phyloP scores from a whole-genome alignment of 2,888 invertebrate genomes.

The Hyles lineata region DNA sequence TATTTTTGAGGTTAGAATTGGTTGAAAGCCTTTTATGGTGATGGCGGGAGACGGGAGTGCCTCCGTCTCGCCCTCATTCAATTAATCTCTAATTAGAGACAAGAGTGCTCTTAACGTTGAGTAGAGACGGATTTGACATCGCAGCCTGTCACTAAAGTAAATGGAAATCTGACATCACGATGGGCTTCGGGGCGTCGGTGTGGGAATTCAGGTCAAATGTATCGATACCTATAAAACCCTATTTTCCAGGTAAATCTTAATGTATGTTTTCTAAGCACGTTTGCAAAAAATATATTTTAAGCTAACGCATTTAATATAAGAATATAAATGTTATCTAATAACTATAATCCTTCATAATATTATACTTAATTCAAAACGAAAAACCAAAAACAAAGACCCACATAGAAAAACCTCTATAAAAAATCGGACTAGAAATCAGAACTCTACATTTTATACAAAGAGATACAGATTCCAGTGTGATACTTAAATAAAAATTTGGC shows the following conservation, averaged over 20 bases:
- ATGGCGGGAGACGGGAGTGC: conserved; percentile 65
- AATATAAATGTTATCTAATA: too few species aligned
- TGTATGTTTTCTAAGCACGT: not conserved
- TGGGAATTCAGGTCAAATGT: conserved; percentile 67
- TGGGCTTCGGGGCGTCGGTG: conserved; percentile 56
- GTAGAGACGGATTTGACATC: conserved; percentile 76
- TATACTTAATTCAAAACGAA: too few species aligned
- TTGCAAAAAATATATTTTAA: too few species aligned
- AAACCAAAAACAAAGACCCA: too few species aligned
- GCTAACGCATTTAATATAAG: too few species aligned
- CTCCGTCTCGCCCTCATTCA: conserved; percentile 71
- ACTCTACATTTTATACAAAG: too few species aligned
- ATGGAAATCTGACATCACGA: conserved; percentile 76
- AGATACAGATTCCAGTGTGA: too few species aligned
- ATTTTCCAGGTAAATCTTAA: not conserved
- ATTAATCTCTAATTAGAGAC: conserved; percentile 81
- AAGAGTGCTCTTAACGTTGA: conserved; percentile 82
- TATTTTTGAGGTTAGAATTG: conserved; percentile 45
- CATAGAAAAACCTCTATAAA: too few species aligned
- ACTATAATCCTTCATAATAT: too few species aligned
- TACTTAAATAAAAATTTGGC: too few species aligned
- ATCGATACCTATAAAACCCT: not conserved
- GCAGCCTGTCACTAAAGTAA: conserved; percentile 72
- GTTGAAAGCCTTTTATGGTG: conserved; percentile 49
- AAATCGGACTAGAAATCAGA: too few species aligned